Evolutionary conservation across 2,113 vertebrate species (phyloP), one percentile per base, ranked within the genome.

Genomic region (Bagarius yarrelli): DNA sequence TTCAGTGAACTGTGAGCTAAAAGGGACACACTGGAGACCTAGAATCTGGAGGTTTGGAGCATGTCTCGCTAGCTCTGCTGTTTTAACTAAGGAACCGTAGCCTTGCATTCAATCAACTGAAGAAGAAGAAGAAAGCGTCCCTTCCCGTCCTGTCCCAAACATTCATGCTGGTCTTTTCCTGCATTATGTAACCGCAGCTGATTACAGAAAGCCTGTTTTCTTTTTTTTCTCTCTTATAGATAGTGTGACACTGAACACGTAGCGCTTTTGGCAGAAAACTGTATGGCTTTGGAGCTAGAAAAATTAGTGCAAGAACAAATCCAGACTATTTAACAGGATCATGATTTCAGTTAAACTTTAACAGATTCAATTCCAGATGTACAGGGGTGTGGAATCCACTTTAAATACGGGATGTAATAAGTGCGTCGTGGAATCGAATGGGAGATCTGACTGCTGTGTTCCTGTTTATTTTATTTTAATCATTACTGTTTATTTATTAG

Each of bases 21-120:
- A 47, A 25, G 40, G 57, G 52, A 80, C 36, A 4, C 50, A 13
- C 61, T 59, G 57, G 60, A 57, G 47, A 79, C 23, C 27, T 57
- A n/a, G 12, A 30, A 44, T 34, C n/a, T 6, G 70, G 52, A 72
- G 76, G 34, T 50, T 55, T 77, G 83, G 83, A 87, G 85, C 84
- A 87, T 87, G 88, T 87, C 52, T 76, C 85, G 76, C 55, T 76
- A 84, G 76, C 82, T 77, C 81, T 5, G 87, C 86, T 87, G 89
- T 82, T 82, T 1, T 14, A 71, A 61, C n/a, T 3, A 30, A 76
- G 23, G 71, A 91, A 88, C 74, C 76, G 76, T 87, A 79, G 60
- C 78, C 83, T 82, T 60, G 81, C 77, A 85, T 81, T 78, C 66
- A 25, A 80, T 75, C 73, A 85, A 12, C 11, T 30, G 18, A 74